Conservation (phyloP, 2,888 invertebrate species). For the Sphaeridia pumilis region DNA sequence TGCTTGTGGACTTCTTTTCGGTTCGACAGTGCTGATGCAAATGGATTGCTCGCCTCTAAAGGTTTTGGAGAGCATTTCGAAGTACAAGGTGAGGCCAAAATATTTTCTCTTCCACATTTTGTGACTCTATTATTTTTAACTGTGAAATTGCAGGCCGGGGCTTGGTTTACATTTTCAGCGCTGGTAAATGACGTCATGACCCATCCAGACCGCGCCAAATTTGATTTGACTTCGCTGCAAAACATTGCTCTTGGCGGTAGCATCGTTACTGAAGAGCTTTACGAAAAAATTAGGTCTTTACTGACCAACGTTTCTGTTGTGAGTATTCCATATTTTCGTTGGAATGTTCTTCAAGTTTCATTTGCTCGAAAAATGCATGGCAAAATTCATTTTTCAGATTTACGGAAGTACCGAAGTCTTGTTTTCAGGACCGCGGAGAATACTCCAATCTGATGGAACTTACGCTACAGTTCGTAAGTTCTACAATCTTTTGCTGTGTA, state of each 20-base stretch:
- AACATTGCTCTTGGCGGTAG: neutral
- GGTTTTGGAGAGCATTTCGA: neutral
- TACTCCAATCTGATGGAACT: too few relatives aligned
- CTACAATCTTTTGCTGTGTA: neutral
- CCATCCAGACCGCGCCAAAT: neutral
- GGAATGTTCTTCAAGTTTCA: too few relatives aligned
- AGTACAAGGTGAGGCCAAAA: neutral
- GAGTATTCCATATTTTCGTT: too few relatives aligned
- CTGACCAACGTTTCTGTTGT: neutral
- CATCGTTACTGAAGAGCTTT: neutral
- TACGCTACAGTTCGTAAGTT: too few relatives aligned
- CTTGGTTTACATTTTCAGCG: neutral
- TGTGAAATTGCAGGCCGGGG: neutral
- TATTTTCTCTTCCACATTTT: neutral
- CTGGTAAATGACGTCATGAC: neutral
- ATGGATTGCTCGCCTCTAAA: neutral
- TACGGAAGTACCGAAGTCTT: too few relatives aligned
- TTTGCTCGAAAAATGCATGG: too few relatives aligned
- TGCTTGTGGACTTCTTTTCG: neutral
- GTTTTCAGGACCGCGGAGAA: too few relatives aligned
- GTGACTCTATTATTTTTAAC: too few relatives aligned
- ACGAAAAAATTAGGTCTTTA: neutral
- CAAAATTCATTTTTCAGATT: too few relatives aligned
- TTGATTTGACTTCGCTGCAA: neutral
- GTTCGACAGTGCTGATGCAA: neutral